Conservation (phyloP, 37 sponge, comb jelly and placozoan species). For the Petrosia ficiformis region DNA sequence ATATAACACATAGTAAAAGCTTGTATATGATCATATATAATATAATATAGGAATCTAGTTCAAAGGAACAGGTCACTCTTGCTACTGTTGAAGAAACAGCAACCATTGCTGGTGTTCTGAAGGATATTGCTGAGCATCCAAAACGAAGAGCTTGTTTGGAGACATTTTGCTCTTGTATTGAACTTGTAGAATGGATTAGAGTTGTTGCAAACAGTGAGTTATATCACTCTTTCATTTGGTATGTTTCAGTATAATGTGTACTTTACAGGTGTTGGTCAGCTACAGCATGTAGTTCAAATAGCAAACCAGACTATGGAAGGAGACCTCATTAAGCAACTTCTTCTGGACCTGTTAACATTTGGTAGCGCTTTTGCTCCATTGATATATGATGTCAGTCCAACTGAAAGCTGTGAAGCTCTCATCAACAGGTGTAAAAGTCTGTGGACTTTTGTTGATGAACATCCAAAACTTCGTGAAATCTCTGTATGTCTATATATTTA, state of each 20-base stretch:
- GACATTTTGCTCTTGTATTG: neutral
- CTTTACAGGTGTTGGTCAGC: constrained; percentile 6
- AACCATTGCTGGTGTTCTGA: neutral
- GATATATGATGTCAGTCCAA: neutral
- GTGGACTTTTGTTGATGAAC: neutral
- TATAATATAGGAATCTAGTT: too few relatives aligned
- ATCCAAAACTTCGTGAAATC: neutral
- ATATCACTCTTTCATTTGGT: neutral
- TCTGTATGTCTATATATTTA: neutral
- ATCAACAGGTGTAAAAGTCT: neutral
- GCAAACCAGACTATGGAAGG: neutral
- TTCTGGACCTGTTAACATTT: neutral
- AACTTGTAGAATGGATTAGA: neutral
- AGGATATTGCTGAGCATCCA: constrained; percentile 12
- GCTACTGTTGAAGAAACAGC: neutral
- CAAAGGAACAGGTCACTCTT: neutral
- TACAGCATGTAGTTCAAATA: neutral
- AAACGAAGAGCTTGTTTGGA: neutral
- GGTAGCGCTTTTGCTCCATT: constrained; percentile 10
- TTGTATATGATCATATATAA: too few relatives aligned
- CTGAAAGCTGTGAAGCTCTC: neutral
- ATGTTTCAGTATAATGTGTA: neutral
- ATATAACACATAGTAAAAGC: too few relatives aligned
- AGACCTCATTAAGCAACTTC: neutral
- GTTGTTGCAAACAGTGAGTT: neutral